Evolutionary conservation across 1,140 invertebrate genomes (phyloP).

Genomic region (Carposina sasakii): DNA sequence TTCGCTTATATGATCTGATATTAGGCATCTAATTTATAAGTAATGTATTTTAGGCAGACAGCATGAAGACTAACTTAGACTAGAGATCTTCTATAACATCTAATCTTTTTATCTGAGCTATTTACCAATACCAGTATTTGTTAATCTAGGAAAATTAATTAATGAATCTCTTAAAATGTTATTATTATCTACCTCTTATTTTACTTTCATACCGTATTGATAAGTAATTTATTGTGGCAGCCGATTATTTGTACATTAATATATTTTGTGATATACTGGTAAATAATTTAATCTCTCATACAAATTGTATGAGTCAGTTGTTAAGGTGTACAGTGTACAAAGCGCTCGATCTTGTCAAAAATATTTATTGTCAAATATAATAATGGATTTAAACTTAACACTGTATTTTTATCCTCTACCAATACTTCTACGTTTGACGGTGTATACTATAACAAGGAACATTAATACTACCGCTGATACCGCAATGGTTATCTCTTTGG

Average conservation of each 20-base stretch:
- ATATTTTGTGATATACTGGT: constrained; percentile 47
- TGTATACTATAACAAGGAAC: constrained; percentile 29
- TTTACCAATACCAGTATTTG: constrained; percentile 65
- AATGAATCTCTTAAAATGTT: constrained; percentile 60
- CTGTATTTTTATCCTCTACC: constrained; percentile 32
- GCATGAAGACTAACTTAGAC: too few relatives aligned
- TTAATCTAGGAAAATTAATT: constrained; percentile 44
- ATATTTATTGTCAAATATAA: constrained; percentile 68
- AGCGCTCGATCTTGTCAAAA: constrained; percentile 66
- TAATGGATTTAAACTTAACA: constrained; percentile 37
- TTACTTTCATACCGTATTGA: constrained; percentile 56
- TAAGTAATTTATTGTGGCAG: constrained; percentile 55
- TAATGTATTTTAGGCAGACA: too few relatives aligned
- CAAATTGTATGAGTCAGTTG: constrained; percentile 9
- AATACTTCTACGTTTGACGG: constrained; percentile 25
- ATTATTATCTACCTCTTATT: constrained; percentile 66
- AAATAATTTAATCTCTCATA: constrained; percentile 30
- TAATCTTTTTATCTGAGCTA: not conserved
- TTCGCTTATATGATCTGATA: too few relatives aligned
- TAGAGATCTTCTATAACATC: too few relatives aligned
- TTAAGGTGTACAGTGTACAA: constrained; percentile 45
- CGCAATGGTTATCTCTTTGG: constrained; percentile 41
- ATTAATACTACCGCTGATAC: constrained; percentile 36
- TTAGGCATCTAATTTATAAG: too few relatives aligned
- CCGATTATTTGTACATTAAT: constrained; percentile 36